Evolutionary conservation across 2,113 vertebrate species (phyloP), one percentile per base, ranked within the genome.

Genomic region (Thamnophis sirtalis): DNA sequence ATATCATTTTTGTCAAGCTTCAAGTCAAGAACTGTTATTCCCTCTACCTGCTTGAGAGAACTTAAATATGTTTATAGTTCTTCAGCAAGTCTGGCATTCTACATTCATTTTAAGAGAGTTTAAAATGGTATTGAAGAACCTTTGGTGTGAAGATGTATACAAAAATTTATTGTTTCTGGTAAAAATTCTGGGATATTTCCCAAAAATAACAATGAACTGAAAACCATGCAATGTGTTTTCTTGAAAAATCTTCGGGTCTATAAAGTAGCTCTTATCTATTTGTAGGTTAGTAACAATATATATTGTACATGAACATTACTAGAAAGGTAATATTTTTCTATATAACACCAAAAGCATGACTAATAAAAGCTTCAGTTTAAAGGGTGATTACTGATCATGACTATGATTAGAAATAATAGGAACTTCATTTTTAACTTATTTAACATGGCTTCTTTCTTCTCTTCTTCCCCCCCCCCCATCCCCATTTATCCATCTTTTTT

Each of bases 341-440:
- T 11, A 63, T 24, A 54, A 55, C 3, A 19, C 19, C 24, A 87
- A 33, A 38, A 22, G 4, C 9, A 38, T 63, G 9, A 43, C 26
- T 87, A 53, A 43, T 26, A 10, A 87, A 53, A 51, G 24, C 58
- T 56, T 38, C 68, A 33, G 10, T 68, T 53, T 58, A 38, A 21
- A 13, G 2, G 1, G 9, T 91, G 43, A 50, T 48, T 43, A 3
- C 5, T 91, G 43, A 50, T 48, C 26, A n/a, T 50, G 10, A 86
- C 58, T 58, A 13, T 53, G 49, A 56, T 28, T 56, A 87, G 49
- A 87, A 87, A 7, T 21, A 53, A 87, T 56, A 91, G 60, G 49
- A 91, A 1, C 49, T 26, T 56, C 86, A 24, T 11, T 94, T 73
- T 94, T 90, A 9, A 28, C 58, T 60, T 85, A 28, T 95, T 94